These are phyloP conservation scores for Drosophila hydei DNA, from an alignment of 1,140 invertebrate species.

Conservation along the genomic window DNA sequence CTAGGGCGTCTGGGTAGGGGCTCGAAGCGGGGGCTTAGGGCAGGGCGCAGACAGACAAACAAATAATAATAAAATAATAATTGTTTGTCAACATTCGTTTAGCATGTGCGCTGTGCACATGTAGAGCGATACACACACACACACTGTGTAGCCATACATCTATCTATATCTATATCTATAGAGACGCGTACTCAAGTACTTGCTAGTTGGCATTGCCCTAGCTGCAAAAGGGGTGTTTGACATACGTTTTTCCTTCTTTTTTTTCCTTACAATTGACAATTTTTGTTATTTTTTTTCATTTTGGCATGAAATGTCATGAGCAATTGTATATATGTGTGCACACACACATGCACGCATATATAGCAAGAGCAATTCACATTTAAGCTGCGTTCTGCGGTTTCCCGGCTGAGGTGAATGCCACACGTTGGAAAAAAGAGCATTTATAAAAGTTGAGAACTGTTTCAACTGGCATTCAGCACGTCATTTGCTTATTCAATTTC, in stretches of 20 bases:
- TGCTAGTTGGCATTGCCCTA: constrained; percentile 8
- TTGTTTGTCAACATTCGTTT: constrained; percentile 82
- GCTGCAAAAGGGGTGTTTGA: constrained; percentile 64
- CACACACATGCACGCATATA: not conserved
- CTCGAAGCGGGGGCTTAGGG: constrained; percentile 7
- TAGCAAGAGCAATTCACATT: constrained; percentile 30
- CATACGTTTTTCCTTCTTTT: constrained; percentile 5
- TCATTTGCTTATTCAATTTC: constrained; percentile 82
- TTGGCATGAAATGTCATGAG: constrained; percentile 72
- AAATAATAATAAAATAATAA: constrained; percentile 83
- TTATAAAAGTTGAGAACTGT: constrained; percentile 44
- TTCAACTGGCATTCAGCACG: constrained; percentile 80
- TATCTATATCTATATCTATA: not conserved
- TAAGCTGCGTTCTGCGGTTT: constrained; percentile 78
- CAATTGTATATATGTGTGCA: constrained; percentile 19
- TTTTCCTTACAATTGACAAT: constrained; percentile 67
- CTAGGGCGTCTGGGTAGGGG: constrained; percentile 2
- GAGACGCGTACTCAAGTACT: constrained; percentile 21
- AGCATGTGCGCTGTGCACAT: constrained; percentile 63
- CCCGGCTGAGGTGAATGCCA: constrained; percentile 55
- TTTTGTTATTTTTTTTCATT: constrained; percentile 54
- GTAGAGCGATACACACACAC: constrained; percentile 21
- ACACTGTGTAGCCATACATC: not conserved
- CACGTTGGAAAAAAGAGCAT: constrained; percentile 26
- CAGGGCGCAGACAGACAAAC: constrained; percentile 62